Evolutionary conservation across 1,140 invertebrate genomes (phyloP).

Genomic region (Ephestia elutella): DNA sequence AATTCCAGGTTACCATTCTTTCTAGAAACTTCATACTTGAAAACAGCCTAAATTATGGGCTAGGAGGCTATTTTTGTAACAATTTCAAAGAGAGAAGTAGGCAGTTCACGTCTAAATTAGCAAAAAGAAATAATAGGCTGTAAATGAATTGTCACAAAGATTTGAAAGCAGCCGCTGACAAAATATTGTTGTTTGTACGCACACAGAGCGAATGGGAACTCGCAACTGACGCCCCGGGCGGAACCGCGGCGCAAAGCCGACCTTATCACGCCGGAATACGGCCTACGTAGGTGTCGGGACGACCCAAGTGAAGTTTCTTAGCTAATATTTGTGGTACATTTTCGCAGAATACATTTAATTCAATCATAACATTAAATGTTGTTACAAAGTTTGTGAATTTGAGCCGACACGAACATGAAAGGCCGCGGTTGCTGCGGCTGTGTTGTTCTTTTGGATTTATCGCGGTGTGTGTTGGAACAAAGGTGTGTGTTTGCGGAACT

Average conservation of each 20-base stretch:
- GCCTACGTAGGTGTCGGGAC: neutral
- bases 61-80: no score
- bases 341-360: constrained; percentile 30
- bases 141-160: neutral
- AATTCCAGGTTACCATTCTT: no score
- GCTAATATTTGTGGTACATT: constrained; percentile 35
- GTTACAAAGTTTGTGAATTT: constrained; percentile 23
- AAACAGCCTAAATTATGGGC: no score
- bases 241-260: neutral
- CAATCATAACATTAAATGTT: constrained; percentile 34
- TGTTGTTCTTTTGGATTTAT: neutral
- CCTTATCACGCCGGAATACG: constrained; percentile 12
- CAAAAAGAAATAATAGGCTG: neutral
- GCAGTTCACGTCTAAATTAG: neutral
- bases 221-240: neutral
- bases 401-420: neutral
- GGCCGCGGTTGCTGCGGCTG: neutral
- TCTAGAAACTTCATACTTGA: no score
- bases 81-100: neutral
- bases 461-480: no score
- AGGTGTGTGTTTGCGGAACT: no score
- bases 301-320: constrained; percentile 23
- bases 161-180: neutral
- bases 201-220: neutral
- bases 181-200: neutral